Evolutionary conservation across 2,797 vertebrate species (phyloP), one percentile per base, ranked within the genome.

Genomic region (Gadopsis bispinosus): DNA sequence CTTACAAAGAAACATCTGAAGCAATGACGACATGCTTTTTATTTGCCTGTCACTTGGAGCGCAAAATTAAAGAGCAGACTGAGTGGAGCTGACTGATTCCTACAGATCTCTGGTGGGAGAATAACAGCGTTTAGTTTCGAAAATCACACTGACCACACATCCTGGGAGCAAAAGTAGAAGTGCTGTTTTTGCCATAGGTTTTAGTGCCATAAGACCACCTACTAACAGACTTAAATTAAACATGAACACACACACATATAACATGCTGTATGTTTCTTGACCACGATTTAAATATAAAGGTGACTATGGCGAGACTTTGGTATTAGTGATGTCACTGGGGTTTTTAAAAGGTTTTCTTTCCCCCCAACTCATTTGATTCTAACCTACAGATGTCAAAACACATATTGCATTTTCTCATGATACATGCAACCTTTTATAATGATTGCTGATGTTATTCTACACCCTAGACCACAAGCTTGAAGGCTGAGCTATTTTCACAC

Each of bases 401-500:
- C 75, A 89, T 80, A 82, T 83, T 73, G 77, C 75, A 64, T 73
- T 86, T 87, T 83, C 77, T 89, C 84, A 85, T 90, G 88, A 92
- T 94, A 91, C 87, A 90, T 87, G 84, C 87, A 91, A 85, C 74
- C 89, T 91, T 93, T 92, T 90, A 88, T 85, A 89, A 92, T 90
- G 85, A 93, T 85, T 78, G 77, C 82, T 76, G 79, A 81, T 94
- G 94, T 94, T 95, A 90, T 94, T 94, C 89, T 94, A 92, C 80
- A 73, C 80, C 63, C 75, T 39, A 68, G 78, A 94, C 93, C 93
- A 80, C 94, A 91, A 87, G 84, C 90, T 93, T 88, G 89, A 92
- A 91, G 84, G 83, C 81, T 88, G 90, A 87, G 94, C 94, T 96
- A 95, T 96, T 95, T 96, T 95, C 91, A 94, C 93, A 91, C 92